Evolutionary conservation across 2,797 vertebrate genomes (phyloP), one percentile per base, ranked within the genome.

Genomic region (Hephaestus fuliginosus): DNA sequence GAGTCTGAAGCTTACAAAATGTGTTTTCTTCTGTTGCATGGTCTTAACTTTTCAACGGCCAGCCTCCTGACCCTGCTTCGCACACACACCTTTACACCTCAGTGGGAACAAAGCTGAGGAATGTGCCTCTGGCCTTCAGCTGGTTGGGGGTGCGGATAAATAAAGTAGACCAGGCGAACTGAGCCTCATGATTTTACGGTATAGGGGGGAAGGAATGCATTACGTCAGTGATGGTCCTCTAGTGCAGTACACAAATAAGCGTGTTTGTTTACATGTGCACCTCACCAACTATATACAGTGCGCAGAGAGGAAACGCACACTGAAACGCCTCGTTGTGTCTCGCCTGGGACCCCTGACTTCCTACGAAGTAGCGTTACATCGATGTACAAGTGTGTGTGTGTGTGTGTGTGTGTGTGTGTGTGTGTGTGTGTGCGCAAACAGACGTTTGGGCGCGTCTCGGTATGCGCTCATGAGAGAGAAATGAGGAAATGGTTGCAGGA

Each of bases 81-180:
- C 25, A 25, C 25, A 25, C 25, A 25, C 65, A 70, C 82, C 57
- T 85, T 81, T 67, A 46, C 82, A 52, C 82, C 76, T 76, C 71
- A 74, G 84, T 61, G 74, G 83, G 82, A 90, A 85, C 73, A 73
- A 53, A 52, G 77, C 79, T 68, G 17, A 84, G 87, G 89, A 92
- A 90, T 91, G 88, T 7, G 65, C 83, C 80, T 81, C 85, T 72
- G 70, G 85, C 73, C 72, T 77, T 87, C 89, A 87, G 76, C 82
- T 76, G 71, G 73, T 57, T 70, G 61, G 60, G 61, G 68, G 62
- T 43, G 71, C 33, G 66, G 61, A 75, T 36, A 71, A 41, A 80
- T 49, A 51, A 55, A 76, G 65, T 0, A 68, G 33, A 68, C 55
- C 0, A 36, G 69, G 36, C 72, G 48, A 71, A 63, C 20, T 2